Base-by-base conservation (phyloP, 2,888 invertebrate species). In the Melipona beecheii region DNA sequence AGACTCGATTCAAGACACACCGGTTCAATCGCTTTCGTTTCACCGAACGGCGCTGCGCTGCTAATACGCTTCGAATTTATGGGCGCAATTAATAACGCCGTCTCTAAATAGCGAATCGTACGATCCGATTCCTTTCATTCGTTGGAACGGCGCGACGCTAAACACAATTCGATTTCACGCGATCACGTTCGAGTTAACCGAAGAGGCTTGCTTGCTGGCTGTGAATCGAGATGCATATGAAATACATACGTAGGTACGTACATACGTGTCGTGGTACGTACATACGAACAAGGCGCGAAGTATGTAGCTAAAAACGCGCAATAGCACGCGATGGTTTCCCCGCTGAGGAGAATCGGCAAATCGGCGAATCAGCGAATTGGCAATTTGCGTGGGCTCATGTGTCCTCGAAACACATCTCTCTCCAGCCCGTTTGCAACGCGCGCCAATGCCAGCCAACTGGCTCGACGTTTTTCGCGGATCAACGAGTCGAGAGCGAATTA, bases 401-500 rank as follows among this genome's bases (percentile, higher is more conserved):
- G 92, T 91, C 90, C 83, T 81, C 69, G 58, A 52, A 68, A 64
- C 78, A 24, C n/a, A 5, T 36, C 36, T 66, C 70, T 56, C 49
- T 31, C 19, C 43, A 43, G 43, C 43, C 11, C 43, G 43, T 43
- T 36, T 62, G 21, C 58, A 65, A 50, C 80, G 21, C 71, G 21
- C 68, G 62, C 21, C 36, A 83, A 85, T 79, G 72, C 65, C 78
- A 87, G 80, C 80, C 89, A 92, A 84, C 90, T 89, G 91, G 86
- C 91, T 85, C 92, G 90, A 87, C 81, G 91, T 89, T 92, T 92
- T 93, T 93, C 90, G 85, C 92, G 91, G 91, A 79, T 88, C 93
- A 92, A 86, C 90, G 93, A 90, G 78, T 90, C 89, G 92, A 86
- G 89, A 92, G 88, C 89, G 90, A 93, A 93, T 93, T 92, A 93